phyloP scores from a whole-genome alignment of 2,888 invertebrate genomes.

The Ceraclea dissimilis region DNA sequence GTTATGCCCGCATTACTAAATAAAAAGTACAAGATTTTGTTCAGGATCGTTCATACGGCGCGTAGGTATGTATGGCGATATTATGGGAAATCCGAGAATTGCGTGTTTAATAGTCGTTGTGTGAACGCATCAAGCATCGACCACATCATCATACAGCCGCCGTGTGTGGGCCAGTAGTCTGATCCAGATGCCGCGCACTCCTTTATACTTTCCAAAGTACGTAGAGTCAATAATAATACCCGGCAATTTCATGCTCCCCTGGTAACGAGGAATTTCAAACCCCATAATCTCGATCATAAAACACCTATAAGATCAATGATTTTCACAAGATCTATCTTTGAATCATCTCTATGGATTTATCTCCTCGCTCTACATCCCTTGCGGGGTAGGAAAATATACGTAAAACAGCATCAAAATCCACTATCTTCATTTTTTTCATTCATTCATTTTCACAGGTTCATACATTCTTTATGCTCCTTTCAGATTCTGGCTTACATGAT shows the following conservation, averaged over 20 bases:
- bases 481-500: too few relatives aligned
- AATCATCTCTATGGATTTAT: too few relatives aligned
- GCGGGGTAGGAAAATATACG: too few relatives aligned
- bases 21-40: too few relatives aligned
- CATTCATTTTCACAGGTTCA: too few relatives aligned
- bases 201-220: background rate
- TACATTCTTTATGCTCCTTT: too few relatives aligned
- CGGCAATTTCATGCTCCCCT: background rate
- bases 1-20: too few relatives aligned
- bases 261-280: background rate
- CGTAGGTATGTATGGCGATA: background rate
- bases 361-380: too few relatives aligned
- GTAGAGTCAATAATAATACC: background rate
- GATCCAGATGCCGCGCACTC: background rate
- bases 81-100: slow-evolving; percentile 20
- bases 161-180: background rate
- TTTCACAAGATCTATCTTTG: slow-evolving; percentile 8
- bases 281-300: background rate
- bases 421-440: too few relatives aligned
- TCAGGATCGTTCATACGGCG: too few relatives aligned
- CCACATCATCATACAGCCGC: background rate
- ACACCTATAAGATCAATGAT: background rate
- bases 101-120: slow-evolving; percentile 18
- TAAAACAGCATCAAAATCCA: too few relatives aligned
- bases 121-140: slow-evolving; percentile 20